Percentiles rank a stretch among this genome's conserved stretches.
These are phyloP conservation scores for Nymphicus hollandicus DNA, from an alignment of 2,113 vertebrate species.

Conservation along the genomic window DNA sequence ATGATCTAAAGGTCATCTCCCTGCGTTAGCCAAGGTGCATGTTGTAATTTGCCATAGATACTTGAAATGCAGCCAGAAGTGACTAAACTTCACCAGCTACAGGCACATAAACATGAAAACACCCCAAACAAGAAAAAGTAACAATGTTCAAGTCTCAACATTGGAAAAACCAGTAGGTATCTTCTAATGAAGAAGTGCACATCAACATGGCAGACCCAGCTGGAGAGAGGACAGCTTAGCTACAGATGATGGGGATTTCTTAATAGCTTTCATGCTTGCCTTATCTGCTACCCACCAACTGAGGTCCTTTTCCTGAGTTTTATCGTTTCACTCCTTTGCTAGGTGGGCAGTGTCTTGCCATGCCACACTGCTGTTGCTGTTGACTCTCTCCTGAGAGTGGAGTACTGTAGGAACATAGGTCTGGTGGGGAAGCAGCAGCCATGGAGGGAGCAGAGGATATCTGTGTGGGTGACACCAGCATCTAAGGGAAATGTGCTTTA, in stretches of 20 bases:
- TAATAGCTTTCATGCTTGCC: neutral
- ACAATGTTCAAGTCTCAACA: neutral
- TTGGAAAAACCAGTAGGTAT: neutral
- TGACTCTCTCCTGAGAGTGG: neutral
- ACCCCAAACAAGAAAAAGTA: neutral
- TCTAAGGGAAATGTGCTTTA: neutral
- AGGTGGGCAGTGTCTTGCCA: neutral
- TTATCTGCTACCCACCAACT: neutral
- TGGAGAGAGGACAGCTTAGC: neutral
- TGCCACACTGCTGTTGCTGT: neutral
- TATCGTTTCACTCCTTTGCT: neutral
- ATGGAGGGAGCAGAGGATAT: neutral
- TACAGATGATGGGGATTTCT: neutral
- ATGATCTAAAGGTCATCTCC: neutral
- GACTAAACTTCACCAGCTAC: neutral
- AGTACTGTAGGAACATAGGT: neutral
- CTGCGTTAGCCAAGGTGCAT: neutral
- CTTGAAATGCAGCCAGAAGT: neutral
- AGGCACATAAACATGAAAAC: neutral
- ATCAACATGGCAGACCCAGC: neutral
- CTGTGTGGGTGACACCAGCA: rapidly evolving
- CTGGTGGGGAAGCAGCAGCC: neutral
- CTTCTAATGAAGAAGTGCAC: neutral
- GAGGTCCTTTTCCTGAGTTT: neutral
- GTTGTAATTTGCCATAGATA: neutral